These are phyloP conservation scores for Dendrophyllia cribrosa DNA, from an alignment of 64 coral and sea anemone species.

Conservation along the genomic window DNA sequence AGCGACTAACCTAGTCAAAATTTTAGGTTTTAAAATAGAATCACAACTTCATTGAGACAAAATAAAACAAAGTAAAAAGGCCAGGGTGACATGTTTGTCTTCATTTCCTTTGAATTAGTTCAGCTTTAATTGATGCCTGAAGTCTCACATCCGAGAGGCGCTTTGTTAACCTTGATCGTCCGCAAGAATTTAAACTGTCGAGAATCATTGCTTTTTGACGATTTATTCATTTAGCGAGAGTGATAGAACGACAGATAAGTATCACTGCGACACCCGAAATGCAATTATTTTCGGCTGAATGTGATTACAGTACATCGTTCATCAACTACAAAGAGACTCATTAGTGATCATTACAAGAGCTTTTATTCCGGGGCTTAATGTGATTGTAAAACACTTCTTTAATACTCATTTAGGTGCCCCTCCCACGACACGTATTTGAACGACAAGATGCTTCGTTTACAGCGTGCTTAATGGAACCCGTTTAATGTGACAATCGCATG, in stretches of 20 bases:
- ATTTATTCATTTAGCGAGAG: slow-evolving; percentile 30
- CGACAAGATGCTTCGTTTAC: slow-evolving; percentile 49
- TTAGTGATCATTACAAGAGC: slow-evolving; percentile 93
- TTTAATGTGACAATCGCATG: slow-evolving; percentile 10
- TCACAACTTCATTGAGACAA: neutral
- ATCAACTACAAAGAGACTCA: slow-evolving; percentile 93
- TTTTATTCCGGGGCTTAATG: slow-evolving; percentile 99
- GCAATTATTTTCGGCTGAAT: slow-evolving; percentile 77
- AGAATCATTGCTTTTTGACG: slow-evolving; percentile 33
- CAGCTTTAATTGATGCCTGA: slow-evolving; percentile 48
- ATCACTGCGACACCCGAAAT: slow-evolving; percentile 77
- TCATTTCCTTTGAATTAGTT: slow-evolving; percentile 46
- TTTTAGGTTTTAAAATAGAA: neutral
- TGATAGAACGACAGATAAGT: slow-evolving; percentile 22
- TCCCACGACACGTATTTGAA: slow-evolving; percentile 82
- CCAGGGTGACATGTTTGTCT: slow-evolving; percentile 46
- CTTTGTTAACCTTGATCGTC: slow-evolving; percentile 29
- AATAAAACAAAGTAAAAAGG: slow-evolving; percentile 29
- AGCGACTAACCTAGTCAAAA: neutral
- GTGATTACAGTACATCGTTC: slow-evolving; percentile 97
- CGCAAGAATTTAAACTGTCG: slow-evolving; percentile 46
- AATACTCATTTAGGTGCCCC: slow-evolving; percentile 92
- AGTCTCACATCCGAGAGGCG: slow-evolving; percentile 38
- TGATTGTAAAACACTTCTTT: slow-evolving; percentile 99
- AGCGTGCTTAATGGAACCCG: slow-evolving; percentile 51